phyloP scores from a whole-genome alignment of 2,113 vertebrate species.

The Stegostoma tigrinum region DNA sequence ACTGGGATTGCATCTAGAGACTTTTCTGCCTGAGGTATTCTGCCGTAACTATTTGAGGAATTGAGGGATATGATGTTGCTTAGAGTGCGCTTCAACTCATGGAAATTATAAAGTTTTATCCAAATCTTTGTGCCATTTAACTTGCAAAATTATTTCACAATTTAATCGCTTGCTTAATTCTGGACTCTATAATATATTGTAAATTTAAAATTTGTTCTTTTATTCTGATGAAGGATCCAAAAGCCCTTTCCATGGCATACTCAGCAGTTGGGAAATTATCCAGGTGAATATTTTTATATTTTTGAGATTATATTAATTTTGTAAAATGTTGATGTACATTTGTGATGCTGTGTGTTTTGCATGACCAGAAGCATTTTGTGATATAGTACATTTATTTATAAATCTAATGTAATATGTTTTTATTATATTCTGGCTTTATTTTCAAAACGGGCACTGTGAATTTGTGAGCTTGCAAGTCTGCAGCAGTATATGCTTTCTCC shows the following conservation, averaged over 20 bases:
- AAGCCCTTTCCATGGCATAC: conserved; percentile 87
- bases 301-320: neutral
- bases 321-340: neutral
- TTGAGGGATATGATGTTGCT: neutral
- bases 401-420: neutral
- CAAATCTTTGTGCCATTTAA: neutral
- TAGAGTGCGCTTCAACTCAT: neutral
- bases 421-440: neutral
- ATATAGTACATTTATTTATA: neutral
- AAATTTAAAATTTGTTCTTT: neutral
- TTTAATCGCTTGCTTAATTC: neutral
- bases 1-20: neutral
- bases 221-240: conserved; percentile 74
- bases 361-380: neutral
- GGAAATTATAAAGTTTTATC: neutral
- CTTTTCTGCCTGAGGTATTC: neutral
- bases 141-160: neutral
- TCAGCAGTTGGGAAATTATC: conserved; percentile 95
- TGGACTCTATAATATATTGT: neutral
- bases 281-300: conserved; percentile 59
- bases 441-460: neutral
- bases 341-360: neutral
- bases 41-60: neutral
- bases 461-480: neutral
- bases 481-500: neutral